Percentiles rank a stretch among this genome's conserved stretches.
These are phyloP conservation scores for Drosophila gunungcola DNA, from an alignment of 1,140 invertebrate species.

Conservation along the genomic window DNA sequence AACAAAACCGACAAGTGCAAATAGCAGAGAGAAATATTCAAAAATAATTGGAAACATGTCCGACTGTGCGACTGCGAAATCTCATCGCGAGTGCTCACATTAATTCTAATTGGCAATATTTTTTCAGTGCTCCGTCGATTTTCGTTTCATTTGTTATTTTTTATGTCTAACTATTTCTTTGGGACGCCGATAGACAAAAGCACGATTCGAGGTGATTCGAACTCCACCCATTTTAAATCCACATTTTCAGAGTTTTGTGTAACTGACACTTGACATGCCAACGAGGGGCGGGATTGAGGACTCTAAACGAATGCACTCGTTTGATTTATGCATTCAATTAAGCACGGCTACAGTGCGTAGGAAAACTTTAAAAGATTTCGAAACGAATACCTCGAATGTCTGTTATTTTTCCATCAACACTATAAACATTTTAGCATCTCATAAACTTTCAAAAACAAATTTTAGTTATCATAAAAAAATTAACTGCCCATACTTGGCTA, in stretches of 20 bases:
- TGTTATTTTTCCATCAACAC: conserved; percentile 1
- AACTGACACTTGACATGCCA: conserved; percentile 77
- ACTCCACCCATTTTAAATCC: conserved; percentile 63
- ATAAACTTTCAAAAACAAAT: background rate
- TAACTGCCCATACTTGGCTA: no score
- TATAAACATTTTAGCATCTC: conserved; percentile 1
- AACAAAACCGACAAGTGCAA: conserved; percentile 39
- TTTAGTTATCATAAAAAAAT: background rate
- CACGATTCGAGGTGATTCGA: conserved; percentile 46
- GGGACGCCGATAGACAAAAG: conserved; percentile 44
- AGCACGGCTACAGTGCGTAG: conserved; percentile 43
- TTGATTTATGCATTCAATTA: conserved; percentile 81
- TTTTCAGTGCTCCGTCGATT: conserved; percentile 33
- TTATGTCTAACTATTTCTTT: conserved; percentile 42
- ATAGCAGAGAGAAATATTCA: conserved; percentile 45
- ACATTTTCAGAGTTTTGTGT: conserved; percentile 63
- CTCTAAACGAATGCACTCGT: conserved; percentile 72
- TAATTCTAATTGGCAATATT: conserved; percentile 77
- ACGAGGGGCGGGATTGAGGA: conserved; percentile 23
- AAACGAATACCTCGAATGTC: conserved; percentile 2
- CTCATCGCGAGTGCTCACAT: conserved; percentile 56
- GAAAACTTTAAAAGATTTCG: conserved; percentile 7
- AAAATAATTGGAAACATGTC: conserved; percentile 58
- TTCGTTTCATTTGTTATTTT: conserved; percentile 55
- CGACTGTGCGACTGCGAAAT: conserved; percentile 18